Conservation (phyloP, 2,888 invertebrate species). For the Heliconius erato region DNA sequence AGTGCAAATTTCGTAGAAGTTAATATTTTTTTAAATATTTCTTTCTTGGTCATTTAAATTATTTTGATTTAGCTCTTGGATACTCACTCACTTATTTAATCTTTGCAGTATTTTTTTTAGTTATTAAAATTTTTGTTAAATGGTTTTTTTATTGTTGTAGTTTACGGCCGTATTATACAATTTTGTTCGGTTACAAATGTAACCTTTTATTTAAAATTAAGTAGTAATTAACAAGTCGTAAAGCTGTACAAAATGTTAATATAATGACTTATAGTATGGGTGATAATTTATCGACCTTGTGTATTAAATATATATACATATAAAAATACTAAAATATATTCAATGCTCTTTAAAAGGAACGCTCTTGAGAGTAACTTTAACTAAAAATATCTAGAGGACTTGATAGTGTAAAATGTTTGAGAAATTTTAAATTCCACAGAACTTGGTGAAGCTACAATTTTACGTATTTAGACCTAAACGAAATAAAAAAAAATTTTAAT, state of each 20-base stretch:
- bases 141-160: not conserved
- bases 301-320: not conserved
- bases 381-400: conserved; percentile 3
- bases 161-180: not conserved
- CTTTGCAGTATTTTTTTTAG: not conserved
- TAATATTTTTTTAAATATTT: not conserved
- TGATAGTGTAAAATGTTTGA: conserved; percentile 13
- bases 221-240: not conserved
- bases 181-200: not conserved
- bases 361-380: not conserved
- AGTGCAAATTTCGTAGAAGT: not conserved
- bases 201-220: not conserved
- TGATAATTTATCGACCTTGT: conserved; percentile 2
- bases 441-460: conserved; percentile 5
- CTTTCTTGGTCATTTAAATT: not conserved
- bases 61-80: too few relatives aligned
- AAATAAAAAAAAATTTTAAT: not conserved
- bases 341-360: not conserved
- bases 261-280: not conserved
- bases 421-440: conserved; percentile 7
- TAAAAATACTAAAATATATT: not conserved
- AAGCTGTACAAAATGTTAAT: not conserved
- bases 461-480: not conserved
- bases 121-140: not conserved
- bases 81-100: not conserved